Conservation (phyloP, 2,888 invertebrate genomes). For the Platypus cylindrus region DNA sequence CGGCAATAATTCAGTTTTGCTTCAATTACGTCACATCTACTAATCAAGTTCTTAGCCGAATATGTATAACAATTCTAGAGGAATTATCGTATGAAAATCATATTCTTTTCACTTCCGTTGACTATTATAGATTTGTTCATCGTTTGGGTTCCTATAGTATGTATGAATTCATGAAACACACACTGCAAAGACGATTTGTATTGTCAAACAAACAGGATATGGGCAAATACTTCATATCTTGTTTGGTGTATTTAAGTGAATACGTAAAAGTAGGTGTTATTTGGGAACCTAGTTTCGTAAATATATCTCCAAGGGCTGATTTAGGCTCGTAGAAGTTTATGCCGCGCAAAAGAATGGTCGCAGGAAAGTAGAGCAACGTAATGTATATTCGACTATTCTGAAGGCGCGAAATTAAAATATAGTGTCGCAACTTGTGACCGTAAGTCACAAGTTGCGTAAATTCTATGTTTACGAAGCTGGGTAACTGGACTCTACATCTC, state of each 20-base stretch:
- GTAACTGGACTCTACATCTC: too few relatives aligned
- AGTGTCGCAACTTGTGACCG: too few relatives aligned
- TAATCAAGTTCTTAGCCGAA: conserved; percentile 17
- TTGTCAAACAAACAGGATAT: conserved; percentile 21
- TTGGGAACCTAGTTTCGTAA: too few relatives aligned
- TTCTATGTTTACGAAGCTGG: too few relatives aligned
- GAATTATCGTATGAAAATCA: conserved; percentile 20
- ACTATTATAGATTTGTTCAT: conserved; percentile 19
- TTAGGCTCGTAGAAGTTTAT: too few relatives aligned
- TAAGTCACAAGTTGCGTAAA: too few relatives aligned
- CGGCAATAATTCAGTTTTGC: conserved; percentile 17
- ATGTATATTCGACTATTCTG: too few relatives aligned
- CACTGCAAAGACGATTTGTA: conserved; percentile 19
- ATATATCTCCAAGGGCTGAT: not conserved
- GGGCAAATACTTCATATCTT: conserved; percentile 17
- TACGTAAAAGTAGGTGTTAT: conserved; percentile 15
- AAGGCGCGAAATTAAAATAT: too few relatives aligned
- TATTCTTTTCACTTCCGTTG: conserved; percentile 16
- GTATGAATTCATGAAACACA: conserved; percentile 17
- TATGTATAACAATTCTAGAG: conserved; percentile 18
- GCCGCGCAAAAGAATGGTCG: too few relatives aligned
- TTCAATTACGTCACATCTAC: conserved; percentile 17
- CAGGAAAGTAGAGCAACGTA: too few relatives aligned
- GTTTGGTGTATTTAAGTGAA: conserved; percentile 18
- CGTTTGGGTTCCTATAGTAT: conserved; percentile 17